Evolutionary conservation across 2,113 vertebrate genomes (phyloP).

Genomic region (Paedocypris sp.): DNA sequence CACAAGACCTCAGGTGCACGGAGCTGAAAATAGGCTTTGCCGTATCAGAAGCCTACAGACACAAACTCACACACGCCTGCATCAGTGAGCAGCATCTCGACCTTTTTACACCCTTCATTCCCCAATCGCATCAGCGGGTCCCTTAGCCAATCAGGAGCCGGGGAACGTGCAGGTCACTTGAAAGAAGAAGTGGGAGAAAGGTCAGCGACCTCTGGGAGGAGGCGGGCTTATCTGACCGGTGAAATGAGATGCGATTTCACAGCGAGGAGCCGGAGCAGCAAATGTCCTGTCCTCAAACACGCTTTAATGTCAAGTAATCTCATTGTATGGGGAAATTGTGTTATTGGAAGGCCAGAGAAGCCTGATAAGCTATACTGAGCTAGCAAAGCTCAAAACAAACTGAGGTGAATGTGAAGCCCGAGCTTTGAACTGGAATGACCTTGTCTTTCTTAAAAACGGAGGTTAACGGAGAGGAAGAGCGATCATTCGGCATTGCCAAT

Average conservation of each 20-base stretch:
- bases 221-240: slow-evolving; percentile 48
- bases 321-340: slow-evolving; percentile 36
- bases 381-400: not conserved
- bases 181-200: slow-evolving; percentile 57
- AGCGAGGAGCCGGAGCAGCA: slow-evolving; percentile 30
- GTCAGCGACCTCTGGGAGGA: slow-evolving; percentile 38
- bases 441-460: not conserved
- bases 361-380: not conserved
- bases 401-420: not conserved
- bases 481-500: no score
- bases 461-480: not conserved
- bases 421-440: not conserved
- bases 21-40: slow-evolving; percentile 29
- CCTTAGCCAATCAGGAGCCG: slow-evolving; percentile 57
- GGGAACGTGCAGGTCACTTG: slow-evolving; percentile 62
- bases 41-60: slow-evolving; percentile 27
- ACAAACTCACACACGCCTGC: slow-evolving; percentile 3
- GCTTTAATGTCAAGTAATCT: slow-evolving; percentile 45
- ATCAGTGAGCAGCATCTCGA: slow-evolving; percentile 22
- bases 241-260: slow-evolving; percentile 48
- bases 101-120: slow-evolving; percentile 42
- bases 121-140: slow-evolving; percentile 53
- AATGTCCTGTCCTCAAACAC: slow-evolving; percentile 35
- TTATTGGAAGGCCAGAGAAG: not conserved
- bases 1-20: not conserved